A percentile compares a stretch with the other conserved stretches of the same genome.
Evolutionary conservation across 2,797 vertebrate genomes (phyloP).

Genomic region (Triplophysa bombifrons): DNA sequence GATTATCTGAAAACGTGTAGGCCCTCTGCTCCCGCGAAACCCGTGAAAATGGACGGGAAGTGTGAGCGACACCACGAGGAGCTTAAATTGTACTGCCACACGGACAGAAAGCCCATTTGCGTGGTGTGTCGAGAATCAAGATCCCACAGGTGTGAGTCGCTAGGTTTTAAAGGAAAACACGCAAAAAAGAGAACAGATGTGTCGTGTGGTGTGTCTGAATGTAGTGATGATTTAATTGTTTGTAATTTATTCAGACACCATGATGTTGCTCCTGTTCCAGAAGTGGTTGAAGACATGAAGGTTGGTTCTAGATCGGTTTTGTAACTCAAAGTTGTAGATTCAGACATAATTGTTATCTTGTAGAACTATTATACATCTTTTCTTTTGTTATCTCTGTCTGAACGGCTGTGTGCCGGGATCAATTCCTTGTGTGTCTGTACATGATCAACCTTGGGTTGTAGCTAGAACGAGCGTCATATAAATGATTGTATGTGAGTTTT

Average conservation of each 20-base stretch:
- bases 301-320: constrained; percentile 54
- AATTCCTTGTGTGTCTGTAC: too few species aligned
- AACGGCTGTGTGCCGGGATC: background rate
- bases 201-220: too few species aligned
- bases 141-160: constrained; percentile 64
- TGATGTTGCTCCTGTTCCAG: constrained; percentile 76
- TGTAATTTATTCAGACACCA: constrained; percentile 73
- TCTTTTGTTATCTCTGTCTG: background rate
- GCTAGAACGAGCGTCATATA: background rate
- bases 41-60: constrained; percentile 70
- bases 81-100: constrained; percentile 79
- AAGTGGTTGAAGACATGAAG: constrained; percentile 81
- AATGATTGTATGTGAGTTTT: background rate
- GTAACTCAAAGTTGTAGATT: background rate
- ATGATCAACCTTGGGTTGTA: background rate
- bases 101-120: constrained; percentile 78
- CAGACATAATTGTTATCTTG: background rate
- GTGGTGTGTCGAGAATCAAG: constrained; percentile 81
- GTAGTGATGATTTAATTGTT: background rate
- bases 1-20: constrained; percentile 69
- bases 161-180: too few species aligned
- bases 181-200: too few species aligned
- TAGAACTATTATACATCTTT: background rate
- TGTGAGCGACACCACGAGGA: constrained; percentile 80
- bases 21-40: constrained; percentile 62